A percentile compares a stretch with the other conserved stretches of the same genome.
These are phyloP conservation scores for Procavia capensis DNA, from an alignment of 2,113 vertebrate genomes.

Conservation along the genomic window DNA sequence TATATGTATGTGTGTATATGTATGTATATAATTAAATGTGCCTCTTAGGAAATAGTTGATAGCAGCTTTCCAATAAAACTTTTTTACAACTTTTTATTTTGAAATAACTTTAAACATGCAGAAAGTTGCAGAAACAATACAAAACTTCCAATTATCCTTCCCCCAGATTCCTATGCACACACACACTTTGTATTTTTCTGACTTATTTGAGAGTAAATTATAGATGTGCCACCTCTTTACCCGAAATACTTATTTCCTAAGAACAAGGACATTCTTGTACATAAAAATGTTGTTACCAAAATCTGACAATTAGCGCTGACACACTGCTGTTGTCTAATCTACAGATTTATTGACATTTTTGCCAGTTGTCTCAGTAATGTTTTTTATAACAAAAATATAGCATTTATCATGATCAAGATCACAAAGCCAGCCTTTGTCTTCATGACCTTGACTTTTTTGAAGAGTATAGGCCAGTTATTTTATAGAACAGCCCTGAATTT, in stretches of 20 bases:
- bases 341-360: not conserved
- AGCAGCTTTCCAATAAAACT: not conserved
- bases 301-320: not conserved
- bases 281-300: not conserved
- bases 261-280: not conserved
- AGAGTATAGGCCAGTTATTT: not conserved
- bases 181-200: not conserved
- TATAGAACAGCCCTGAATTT: not conserved
- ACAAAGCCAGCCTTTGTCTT: not conserved
- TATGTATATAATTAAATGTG: not conserved
- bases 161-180: not conserved
- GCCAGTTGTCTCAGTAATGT: not conserved
- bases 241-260: not conserved
- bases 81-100: not conserved
- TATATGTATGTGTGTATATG: no score
- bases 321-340: not conserved
- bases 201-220: constrained; percentile 12
- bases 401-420: not conserved
- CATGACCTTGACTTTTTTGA: not conserved
- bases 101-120: not conserved
- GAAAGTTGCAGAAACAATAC: not conserved
- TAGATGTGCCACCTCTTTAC: not conserved
- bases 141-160: not conserved
- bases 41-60: not conserved
- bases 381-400: not conserved